phyloP scores from a whole-genome alignment of 2,888 invertebrate genomes.

The Apamea anceps region DNA sequence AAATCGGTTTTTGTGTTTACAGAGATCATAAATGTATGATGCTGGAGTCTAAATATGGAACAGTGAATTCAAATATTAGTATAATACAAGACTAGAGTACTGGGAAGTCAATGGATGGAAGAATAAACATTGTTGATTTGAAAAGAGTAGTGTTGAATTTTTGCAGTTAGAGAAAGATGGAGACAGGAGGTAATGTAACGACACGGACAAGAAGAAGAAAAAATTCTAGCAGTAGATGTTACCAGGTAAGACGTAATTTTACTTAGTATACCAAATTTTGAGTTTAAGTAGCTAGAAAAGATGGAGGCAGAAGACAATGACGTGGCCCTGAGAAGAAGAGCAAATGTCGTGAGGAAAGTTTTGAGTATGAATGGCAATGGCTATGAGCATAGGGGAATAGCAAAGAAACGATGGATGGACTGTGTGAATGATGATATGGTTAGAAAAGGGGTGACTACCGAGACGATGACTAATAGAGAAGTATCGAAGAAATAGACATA shows the following conservation, averaged over 20 bases:
- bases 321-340: not conserved
- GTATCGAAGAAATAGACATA: no score
- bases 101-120: not conserved
- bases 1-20: conserved; percentile 52
- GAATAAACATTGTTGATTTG: not conserved
- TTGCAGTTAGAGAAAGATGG: not conserved
- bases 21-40: conserved; percentile 56
- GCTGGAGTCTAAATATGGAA: conserved; percentile 52
- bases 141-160: not conserved
- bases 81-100: conserved; percentile 26
- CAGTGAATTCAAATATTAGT: conserved; percentile 53
- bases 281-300: not conserved
- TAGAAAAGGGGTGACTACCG: no score
- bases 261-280: not conserved
- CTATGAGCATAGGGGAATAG: not conserved
- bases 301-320: not conserved
- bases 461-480: no score
- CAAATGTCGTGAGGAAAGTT: not conserved
- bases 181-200: not conserved
- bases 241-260: not conserved
- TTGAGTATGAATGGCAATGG: not conserved
- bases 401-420: no score
- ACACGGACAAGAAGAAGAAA: not conserved
- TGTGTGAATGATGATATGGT: no score
- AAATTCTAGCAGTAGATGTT: not conserved